phyloP scores from a whole-genome alignment of 30 jellyfish, hydroid and myxozoan species.

The Haliclystus octoradiatus region DNA sequence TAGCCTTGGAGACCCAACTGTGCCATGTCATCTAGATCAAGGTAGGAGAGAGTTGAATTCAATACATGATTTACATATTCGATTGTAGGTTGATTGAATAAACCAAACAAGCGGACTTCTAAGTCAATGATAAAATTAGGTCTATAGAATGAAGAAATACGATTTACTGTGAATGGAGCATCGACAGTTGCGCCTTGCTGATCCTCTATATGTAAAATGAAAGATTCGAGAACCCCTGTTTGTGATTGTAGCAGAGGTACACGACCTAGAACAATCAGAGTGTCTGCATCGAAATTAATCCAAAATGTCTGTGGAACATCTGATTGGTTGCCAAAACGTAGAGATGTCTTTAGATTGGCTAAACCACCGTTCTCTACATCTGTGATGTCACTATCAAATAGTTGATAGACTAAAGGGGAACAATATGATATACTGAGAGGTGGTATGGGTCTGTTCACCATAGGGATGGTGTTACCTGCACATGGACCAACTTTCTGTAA shows the following conservation, averaged over 20 bases:
- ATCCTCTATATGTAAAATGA: neutral
- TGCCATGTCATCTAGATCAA: neutral
- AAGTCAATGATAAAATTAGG: neutral
- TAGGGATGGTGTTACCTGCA: neutral
- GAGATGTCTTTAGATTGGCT: neutral
- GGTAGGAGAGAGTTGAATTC: neutral
- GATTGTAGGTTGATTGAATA: neutral
- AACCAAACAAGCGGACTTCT: neutral
- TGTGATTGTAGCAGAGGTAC: neutral
- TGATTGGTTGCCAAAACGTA: too few relatives aligned
- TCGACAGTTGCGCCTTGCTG: neutral
- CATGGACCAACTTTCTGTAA: neutral
- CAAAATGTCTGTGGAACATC: neutral
- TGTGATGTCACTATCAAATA: neutral
- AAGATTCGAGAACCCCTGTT: neutral
- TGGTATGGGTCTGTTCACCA: neutral
- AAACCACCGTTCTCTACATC: neutral
- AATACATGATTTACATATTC: neutral
- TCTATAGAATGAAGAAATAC: neutral
- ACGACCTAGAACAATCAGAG: neutral
- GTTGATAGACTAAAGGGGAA: neutral
- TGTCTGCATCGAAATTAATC: neutral
- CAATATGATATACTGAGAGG: neutral
- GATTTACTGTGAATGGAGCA: neutral
- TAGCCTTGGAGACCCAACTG: neutral